phyloP scores from a whole-genome alignment of 1,140 invertebrate species.

The Aphis gossypii region DNA sequence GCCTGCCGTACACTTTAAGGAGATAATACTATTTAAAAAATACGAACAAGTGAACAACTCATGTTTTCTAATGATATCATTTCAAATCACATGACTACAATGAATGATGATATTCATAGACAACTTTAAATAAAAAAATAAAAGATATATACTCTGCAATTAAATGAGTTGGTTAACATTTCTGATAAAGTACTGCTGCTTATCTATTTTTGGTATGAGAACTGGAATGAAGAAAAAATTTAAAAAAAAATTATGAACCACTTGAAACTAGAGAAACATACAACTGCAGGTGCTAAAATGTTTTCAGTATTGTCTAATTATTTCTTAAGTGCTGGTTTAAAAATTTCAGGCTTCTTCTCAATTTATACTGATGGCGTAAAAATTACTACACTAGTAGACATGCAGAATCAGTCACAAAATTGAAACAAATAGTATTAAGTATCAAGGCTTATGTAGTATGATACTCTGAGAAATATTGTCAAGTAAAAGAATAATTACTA shows the following conservation, averaged over 20 bases:
- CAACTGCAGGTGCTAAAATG: too few relatives aligned
- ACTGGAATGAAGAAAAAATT: too few relatives aligned
- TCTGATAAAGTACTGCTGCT: too few relatives aligned
- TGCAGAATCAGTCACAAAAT: neutral
- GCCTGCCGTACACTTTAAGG: conserved; percentile 12
- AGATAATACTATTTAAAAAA: conserved; percentile 35
- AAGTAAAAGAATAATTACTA: conserved; percentile 40
- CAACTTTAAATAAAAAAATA: conserved; percentile 15
- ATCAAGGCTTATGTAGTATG: conserved; percentile 49
- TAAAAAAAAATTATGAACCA: too few relatives aligned
- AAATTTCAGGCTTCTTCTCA: too few relatives aligned
- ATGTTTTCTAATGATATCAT: conserved; percentile 37
- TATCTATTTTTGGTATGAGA: too few relatives aligned
- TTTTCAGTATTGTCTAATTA: too few relatives aligned
- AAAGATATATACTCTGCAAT: neutral
- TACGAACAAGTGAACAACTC: neutral
- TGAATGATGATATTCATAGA: conserved; percentile 11
- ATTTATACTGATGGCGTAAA: too few relatives aligned
- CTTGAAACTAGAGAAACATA: too few relatives aligned
- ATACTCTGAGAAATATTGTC: conserved; percentile 55
- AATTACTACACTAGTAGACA: too few relatives aligned
- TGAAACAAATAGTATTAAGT: conserved; percentile 41
- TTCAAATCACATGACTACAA: conserved; percentile 33
- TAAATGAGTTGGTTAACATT: too few relatives aligned
- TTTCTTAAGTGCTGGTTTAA: too few relatives aligned